phyloP scores from a whole-genome alignment of 2,888 invertebrate genomes.

The Villa cingulata region DNA sequence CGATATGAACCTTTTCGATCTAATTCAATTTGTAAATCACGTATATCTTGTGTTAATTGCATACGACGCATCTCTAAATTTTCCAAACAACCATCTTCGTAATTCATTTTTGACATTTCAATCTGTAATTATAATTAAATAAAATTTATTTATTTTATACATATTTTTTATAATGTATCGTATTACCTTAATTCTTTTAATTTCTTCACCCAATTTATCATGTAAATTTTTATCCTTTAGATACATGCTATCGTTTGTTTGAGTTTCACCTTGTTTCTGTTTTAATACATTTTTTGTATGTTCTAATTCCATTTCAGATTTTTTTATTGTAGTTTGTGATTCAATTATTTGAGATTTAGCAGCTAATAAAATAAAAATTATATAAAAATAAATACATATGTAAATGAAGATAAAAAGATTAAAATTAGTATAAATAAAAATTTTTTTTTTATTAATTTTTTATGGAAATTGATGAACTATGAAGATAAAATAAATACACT shows the following conservation, averaged over 20 bases:
- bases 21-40: conserved; percentile 34
- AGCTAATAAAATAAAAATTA: conserved; percentile 36
- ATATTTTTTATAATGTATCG: no score
- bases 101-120: conserved; percentile 42
- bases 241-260: conserved; percentile 52
- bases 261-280: conserved; percentile 51
- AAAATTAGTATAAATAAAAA: no score
- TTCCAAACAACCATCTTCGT: conserved; percentile 46
- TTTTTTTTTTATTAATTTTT: no score
- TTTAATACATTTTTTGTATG: conserved; percentile 49
- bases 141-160: conserved; percentile 2
- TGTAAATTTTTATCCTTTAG: conserved; percentile 49
- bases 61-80: conserved; percentile 40
- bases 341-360: conserved; percentile 62
- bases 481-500: not conserved
- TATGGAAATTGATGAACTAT: no score
- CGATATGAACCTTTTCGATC: conserved; percentile 27
- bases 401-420: no score
- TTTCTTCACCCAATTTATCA: conserved; percentile 40
- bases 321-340: conserved; percentile 65
- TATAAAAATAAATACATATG: no score
- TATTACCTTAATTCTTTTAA: conserved; percentile 43
- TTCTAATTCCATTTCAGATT: conserved; percentile 58
- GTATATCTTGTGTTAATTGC: conserved; percentile 41
- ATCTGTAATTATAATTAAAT: conserved; percentile 34